Percentiles rank a stretch among this genome's conserved stretches.
These are phyloP conservation scores for Apamea anceps DNA, from an alignment of 2,888 invertebrate species.

Conservation along the genomic window DNA sequence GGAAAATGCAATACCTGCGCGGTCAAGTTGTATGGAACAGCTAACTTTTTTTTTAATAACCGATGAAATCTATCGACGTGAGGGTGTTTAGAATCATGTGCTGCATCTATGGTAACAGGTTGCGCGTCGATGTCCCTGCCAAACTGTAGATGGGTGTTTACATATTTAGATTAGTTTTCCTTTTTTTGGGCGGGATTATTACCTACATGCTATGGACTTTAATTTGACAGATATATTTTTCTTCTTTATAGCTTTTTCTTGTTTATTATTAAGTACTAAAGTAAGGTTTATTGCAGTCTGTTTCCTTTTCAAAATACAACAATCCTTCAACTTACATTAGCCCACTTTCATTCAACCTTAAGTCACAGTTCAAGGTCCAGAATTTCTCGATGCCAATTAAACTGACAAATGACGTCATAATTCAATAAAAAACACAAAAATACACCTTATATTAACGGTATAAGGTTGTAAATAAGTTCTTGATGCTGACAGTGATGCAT, in stretches of 20 bases:
- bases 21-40: too few species aligned
- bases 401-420: constrained; percentile 60
- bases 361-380: constrained; percentile 62
- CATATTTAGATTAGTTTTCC: background rate
- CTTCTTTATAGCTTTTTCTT: background rate
- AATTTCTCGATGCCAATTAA: constrained; percentile 62
- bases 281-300: background rate
- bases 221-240: background rate
- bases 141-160: background rate
- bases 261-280: background rate
- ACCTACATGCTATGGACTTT: background rate
- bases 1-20: too few species aligned
- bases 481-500: constrained; percentile 61
- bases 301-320: constrained; percentile 20
- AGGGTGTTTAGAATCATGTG: too few species aligned
- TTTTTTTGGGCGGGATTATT: background rate
- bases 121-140: too few species aligned
- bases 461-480: constrained; percentile 60
- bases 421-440: constrained; percentile 44
- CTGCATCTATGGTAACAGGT: too few species aligned
- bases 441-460: constrained; percentile 37
- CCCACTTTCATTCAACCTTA: constrained; percentile 63
- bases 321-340: constrained; percentile 55
- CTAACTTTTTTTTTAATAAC: too few species aligned
- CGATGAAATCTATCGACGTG: too few species aligned